These are phyloP conservation scores for Manis crassicaudata DNA, from an alignment of 2,797 vertebrate species.

Conservation along the genomic window DNA sequence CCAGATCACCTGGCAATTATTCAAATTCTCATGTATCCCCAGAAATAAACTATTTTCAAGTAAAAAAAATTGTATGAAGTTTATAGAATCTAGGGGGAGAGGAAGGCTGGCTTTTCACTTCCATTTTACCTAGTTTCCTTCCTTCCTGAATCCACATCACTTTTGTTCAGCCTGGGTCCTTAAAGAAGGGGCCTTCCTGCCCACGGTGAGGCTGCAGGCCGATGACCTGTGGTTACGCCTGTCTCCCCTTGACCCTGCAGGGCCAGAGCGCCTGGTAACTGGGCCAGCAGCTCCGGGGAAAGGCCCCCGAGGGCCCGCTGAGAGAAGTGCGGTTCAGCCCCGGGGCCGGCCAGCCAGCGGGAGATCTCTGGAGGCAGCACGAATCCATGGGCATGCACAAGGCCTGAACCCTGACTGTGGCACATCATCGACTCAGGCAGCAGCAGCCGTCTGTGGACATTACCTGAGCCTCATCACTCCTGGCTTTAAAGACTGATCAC, in stretches of 20 bases:
- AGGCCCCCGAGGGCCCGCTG: accelerated
- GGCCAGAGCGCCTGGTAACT: no score
- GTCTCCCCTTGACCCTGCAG: not conserved
- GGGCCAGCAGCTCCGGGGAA: not conserved
- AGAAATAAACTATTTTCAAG: not conserved
- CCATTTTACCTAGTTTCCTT: not conserved
- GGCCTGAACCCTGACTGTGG: not conserved
- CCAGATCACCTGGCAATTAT: not conserved
- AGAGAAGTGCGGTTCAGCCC: accelerated
- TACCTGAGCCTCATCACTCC: not conserved
- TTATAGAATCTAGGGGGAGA: not conserved
- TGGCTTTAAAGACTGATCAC: no score
- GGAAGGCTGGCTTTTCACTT: not conserved
- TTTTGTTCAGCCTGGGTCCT: not conserved
- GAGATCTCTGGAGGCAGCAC: not conserved
- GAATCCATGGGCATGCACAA: not conserved
- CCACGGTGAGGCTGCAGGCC: not conserved
- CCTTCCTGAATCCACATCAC: not conserved
- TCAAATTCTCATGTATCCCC: not conserved
- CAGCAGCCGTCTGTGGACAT: not conserved
- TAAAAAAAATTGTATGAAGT: not conserved
- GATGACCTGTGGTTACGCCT: accelerated
- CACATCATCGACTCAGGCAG: not conserved
- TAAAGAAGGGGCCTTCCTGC: not conserved
- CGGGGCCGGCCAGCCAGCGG: not conserved